phyloP scores from a whole-genome alignment of 1,140 invertebrate genomes.

The Geopemphigus sp. region DNA sequence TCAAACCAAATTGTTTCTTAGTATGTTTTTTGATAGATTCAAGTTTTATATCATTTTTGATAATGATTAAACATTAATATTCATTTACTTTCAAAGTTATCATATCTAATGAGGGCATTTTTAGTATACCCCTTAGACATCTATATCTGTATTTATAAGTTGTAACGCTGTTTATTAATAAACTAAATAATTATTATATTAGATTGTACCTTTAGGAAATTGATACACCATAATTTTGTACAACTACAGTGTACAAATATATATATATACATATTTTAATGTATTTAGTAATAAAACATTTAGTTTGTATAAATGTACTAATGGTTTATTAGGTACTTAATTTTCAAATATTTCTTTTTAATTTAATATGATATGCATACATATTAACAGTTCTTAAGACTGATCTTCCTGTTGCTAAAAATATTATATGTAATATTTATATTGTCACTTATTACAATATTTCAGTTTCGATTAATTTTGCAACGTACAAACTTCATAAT shows the following conservation, averaged over 20 bases:
- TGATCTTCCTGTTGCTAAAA: constrained; percentile 27
- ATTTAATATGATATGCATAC: constrained; percentile 2
- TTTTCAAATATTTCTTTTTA: background rate
- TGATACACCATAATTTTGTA: too few relatives aligned
- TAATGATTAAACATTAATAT: background rate
- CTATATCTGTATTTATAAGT: background rate
- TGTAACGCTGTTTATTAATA: background rate
- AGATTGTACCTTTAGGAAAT: background rate
- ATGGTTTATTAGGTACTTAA: background rate
- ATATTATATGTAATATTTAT: background rate
- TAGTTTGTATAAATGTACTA: background rate
- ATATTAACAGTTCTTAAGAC: constrained; percentile 40
- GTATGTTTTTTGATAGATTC: background rate
- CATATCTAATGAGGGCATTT: background rate
- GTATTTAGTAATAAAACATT: constrained; percentile 2
- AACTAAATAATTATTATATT: background rate
- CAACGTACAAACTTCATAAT: background rate
- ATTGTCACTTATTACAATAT: background rate
- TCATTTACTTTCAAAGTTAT: background rate
- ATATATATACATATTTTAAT: background rate
- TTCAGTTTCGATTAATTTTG: background rate
- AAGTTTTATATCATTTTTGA: background rate
- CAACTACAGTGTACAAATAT: background rate
- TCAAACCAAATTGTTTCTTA: background rate
- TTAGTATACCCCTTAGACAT: background rate